Percentiles rank a stretch among this genome's conserved stretches.
phyloP scores from a whole-genome alignment of 2,888 invertebrate species.

The Aspidiotus destructor region DNA sequence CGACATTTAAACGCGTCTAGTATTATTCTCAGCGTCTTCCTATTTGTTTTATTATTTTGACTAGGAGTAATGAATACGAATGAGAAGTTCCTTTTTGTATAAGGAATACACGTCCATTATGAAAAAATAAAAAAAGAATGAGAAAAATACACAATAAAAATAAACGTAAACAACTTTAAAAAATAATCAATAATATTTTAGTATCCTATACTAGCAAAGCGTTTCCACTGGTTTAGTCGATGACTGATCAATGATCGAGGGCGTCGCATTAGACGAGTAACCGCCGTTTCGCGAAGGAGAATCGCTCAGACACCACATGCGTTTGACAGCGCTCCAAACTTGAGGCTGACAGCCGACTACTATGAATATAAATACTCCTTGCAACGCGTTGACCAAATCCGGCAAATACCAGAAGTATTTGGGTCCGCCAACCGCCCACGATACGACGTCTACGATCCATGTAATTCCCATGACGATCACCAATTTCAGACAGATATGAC shows the following conservation, averaged over 20 bases:
- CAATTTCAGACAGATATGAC: constrained; percentile 74
- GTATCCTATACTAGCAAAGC: constrained; percentile 36
- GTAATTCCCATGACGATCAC: constrained; percentile 72
- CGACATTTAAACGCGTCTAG: too few species aligned
- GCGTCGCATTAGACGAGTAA: constrained; percentile 67
- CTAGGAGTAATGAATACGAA: too few species aligned
- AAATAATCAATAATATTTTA: background rate
- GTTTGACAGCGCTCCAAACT: constrained; percentile 58
- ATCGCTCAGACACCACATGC: constrained; percentile 54
- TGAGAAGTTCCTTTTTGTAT: too few species aligned
- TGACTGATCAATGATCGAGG: constrained; percentile 55
- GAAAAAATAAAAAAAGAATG: too few species aligned
- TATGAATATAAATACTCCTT: constrained; percentile 79
- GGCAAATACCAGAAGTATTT: constrained; percentile 72
- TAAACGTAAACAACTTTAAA: too few species aligned
- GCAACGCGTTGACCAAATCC: constrained; percentile 73
- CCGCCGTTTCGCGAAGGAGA: constrained; percentile 47
- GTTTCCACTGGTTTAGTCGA: constrained; percentile 39
- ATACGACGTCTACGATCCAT: constrained; percentile 69
- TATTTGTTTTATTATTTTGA: too few species aligned
- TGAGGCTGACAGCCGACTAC: constrained; percentile 84
- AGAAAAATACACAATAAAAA: too few species aligned
- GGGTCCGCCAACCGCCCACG: constrained; percentile 73
- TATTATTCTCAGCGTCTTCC: too few species aligned
- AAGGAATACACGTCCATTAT: too few species aligned